Evolutionary conservation across 1,140 invertebrate genomes (phyloP).

Genomic region (Euwallacea fornicatus): DNA sequence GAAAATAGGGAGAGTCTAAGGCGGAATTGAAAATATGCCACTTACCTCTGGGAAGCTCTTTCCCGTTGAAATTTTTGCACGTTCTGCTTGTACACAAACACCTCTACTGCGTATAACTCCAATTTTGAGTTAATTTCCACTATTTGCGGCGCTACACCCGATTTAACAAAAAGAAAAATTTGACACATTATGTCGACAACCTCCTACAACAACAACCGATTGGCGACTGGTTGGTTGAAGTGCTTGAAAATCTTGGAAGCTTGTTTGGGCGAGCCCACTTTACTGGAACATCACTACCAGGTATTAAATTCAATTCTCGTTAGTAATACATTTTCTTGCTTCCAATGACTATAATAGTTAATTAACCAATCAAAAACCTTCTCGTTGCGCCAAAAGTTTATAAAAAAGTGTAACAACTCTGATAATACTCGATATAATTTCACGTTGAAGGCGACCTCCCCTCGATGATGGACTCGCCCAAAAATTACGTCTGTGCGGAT

Average conservation of each 20-base stretch:
- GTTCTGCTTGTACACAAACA: conserved; percentile 37
- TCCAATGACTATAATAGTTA: too few relatives aligned
- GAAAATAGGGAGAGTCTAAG: conserved; percentile 3
- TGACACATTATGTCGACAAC: conserved; percentile 54
- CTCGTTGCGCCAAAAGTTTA: too few relatives aligned
- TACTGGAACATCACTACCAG: conserved; percentile 40
- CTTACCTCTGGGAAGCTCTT: conserved; percentile 51
- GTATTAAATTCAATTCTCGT: background rate
- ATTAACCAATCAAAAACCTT: too few relatives aligned
- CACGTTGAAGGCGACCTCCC: conserved; percentile 33
- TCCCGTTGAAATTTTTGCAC: conserved; percentile 36
- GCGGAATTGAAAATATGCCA: conserved; percentile 49
- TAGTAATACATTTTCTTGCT: background rate
- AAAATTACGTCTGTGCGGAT: conserved; percentile 15
- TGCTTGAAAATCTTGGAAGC: conserved; percentile 52
- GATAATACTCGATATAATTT: background rate
- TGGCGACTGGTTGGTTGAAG: conserved; percentile 53
- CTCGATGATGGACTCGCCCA: conserved; percentile 37
- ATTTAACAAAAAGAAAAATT: conserved; percentile 52
- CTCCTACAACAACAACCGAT: conserved; percentile 50
- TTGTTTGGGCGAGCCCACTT: conserved; percentile 53
- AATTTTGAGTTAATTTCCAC: conserved; percentile 44
- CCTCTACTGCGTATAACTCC: conserved; percentile 36
- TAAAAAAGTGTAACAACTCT: too few relatives aligned
- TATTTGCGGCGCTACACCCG: conserved; percentile 47